These are phyloP conservation scores for Willowsia nigromaculata DNA, from an alignment of 2,888 invertebrate genomes.

Conservation along the genomic window DNA sequence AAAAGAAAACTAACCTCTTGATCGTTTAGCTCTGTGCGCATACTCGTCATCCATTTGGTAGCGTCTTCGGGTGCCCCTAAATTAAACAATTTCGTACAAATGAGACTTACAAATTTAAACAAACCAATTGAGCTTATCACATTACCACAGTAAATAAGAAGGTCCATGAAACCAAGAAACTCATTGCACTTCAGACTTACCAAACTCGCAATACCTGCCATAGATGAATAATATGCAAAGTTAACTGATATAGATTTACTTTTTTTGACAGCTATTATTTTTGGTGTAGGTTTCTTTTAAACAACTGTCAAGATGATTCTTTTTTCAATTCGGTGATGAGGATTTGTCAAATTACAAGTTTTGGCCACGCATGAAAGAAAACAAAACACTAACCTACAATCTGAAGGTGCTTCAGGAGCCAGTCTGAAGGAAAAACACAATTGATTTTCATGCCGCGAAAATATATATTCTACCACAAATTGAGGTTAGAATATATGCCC, in stretches of 20 bases:
- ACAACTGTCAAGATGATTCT: constrained; percentile 45
- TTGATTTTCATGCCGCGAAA: constrained; percentile 76
- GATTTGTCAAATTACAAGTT: constrained; percentile 44
- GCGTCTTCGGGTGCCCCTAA: constrained; percentile 75
- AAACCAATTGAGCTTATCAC: neutral
- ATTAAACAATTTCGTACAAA: neutral
- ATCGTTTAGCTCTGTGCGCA: constrained; percentile 72
- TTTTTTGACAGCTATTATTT: constrained; percentile 38
- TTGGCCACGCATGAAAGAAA: constrained; percentile 61
- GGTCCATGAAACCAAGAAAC: constrained; percentile 57
- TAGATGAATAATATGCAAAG: constrained; percentile 67
- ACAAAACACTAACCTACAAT: constrained; percentile 76
- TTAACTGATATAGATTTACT: constrained; percentile 57
- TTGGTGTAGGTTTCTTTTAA: neutral
- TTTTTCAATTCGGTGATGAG: constrained; percentile 51
- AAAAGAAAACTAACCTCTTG: constrained; percentile 72
- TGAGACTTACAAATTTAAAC: neutral
- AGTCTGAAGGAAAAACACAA: constrained; percentile 75
- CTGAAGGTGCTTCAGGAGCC: constrained; percentile 69
- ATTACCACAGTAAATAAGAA: constrained; percentile 50
- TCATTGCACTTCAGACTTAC: constrained; percentile 59
- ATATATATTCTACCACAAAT: constrained; percentile 22
- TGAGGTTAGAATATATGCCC: constrained; percentile 32
- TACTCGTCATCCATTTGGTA: constrained; percentile 76
- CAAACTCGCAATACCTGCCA: constrained; percentile 55